Base-by-base conservation (phyloP, 1,140 invertebrate species). In the Trachelipus rathkii region DNA sequence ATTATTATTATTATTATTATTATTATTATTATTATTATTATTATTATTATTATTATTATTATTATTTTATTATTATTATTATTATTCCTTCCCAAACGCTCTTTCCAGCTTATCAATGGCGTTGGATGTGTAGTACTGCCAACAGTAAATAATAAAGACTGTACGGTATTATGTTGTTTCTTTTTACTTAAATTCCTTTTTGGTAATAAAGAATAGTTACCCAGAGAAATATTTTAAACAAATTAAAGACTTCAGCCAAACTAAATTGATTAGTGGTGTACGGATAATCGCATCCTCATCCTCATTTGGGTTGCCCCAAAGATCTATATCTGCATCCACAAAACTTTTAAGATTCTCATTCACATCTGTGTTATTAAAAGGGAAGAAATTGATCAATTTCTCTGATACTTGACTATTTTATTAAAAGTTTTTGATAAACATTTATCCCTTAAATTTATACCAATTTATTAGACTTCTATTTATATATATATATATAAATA, bases 51-150 rank as follows among this genome's bases (percentile, higher is more conserved):
- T n/a, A 68, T 68, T 2, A 68, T 68, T 67, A 67, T 67, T 15
- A 67, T 67, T 67, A 67, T 9, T 67, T 68, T 68, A 68, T 21
- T n/a, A 68, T 68, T 2, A 68, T 68, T 67, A 67, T 67, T 15
- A 67, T 67, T 67, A 67, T 9, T 67, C 33, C 33, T 33, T 33
- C 33, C 33, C 33, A 60, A 60, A 19, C 50, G 50, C 50, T 60
- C 50, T 60, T 60, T 60, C 50, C 50, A 60, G 19, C 50, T 60
- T 60, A 60, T 60, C 50, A 60, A 19, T 60, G 50, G 19, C 50
- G 19, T 19, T 60, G 50, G 19, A 60, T 60, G 50, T 60, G 50
- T 60, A 60, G 50, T 60, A 60, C 50, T 60, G 19, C 50, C 50
- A 19, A 60, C 50, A 60, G 50, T 60, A 60, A 60, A 19, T 60